Base-by-base conservation (phyloP, 2,797 vertebrate species). In the Gobio occitaniae region DNA sequence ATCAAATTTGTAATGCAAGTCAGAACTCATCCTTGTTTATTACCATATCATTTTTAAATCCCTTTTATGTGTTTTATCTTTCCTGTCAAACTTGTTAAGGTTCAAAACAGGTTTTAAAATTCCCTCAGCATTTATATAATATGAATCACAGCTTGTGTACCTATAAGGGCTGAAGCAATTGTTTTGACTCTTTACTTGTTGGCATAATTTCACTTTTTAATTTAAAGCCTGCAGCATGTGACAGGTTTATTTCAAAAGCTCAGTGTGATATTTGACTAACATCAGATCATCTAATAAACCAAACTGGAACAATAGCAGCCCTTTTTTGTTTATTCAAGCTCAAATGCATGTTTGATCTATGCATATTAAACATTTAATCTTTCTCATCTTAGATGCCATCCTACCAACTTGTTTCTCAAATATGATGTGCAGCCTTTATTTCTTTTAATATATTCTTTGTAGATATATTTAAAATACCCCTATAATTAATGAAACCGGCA, bases 1-100 rank as follows among this genome's bases (percentile, higher is more conserved):
- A 44, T 44, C 41, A 44, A 44, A 74, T n/a, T 76, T 76, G 52
- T 9, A 76, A 56, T 41, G 36, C 21, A 76, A 56, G 74, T 54
- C 4, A n/a, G 8, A 56, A 76, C 19, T n/a, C 36, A 3, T 52
- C 5, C 11, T 38, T n/a, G 19, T 56, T 13, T 9, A 41, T 76
- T 15, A 52, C 70, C 2, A 36, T 61, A 16, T 25, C 13, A 59
- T 76, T 76, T 76, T 76, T 2, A 76, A 56, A n/a, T 65, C 6
- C 15, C 1, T 76, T 76, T 41, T 56, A 54, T 50, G 5, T 32
- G 2, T 21, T 44, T 52, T 52, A 52, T 36, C 16, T 76, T n/a
- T 41, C 36, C 50, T 15, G 21, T 3, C 19, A 76, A 54, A 52
- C 16, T 12, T 50, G 47, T 19, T 32, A 52, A 32, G 25, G 9